Conservation (phyloP, 2,888 invertebrate genomes). For the Dromius quadrimaculatus region DNA sequence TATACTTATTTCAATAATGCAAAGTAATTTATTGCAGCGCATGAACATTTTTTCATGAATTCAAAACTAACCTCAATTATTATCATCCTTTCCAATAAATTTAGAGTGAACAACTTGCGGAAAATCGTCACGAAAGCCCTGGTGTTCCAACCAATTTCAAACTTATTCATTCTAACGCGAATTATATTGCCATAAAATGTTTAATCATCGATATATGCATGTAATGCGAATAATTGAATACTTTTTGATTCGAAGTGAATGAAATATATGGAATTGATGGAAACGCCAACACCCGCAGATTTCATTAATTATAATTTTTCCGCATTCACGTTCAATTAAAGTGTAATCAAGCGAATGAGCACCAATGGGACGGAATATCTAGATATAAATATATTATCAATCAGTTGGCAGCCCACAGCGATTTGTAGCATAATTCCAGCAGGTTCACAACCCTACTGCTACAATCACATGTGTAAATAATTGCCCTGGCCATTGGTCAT, state of each 20-base stretch:
- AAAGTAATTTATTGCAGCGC: too few relatives aligned
- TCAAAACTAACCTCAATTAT: too few relatives aligned
- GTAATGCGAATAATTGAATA: conserved; percentile 13
- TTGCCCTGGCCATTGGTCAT: conserved; percentile 20
- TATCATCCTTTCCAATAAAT: too few relatives aligned
- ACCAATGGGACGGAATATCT: conserved; percentile 14
- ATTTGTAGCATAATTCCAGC: conserved; percentile 4
- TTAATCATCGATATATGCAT: too few relatives aligned
- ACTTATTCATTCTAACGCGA: too few relatives aligned
- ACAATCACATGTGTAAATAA: conserved; percentile 45
- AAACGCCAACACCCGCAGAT: conserved; percentile 7
- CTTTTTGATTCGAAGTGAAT: conserved; percentile 17
- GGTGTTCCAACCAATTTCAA: too few relatives aligned
- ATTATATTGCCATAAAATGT: too few relatives aligned
- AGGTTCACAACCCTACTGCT: neutral
- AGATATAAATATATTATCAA: conserved; percentile 45
- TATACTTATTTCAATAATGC: too few relatives aligned
- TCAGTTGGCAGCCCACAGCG: conserved; percentile 24
- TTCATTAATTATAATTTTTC: conserved; percentile 33
- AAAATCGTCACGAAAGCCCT: too few relatives aligned
- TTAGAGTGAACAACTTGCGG: too few relatives aligned
- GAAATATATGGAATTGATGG: conserved; percentile 1
- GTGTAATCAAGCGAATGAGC: conserved; percentile 22
- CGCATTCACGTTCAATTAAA: conserved; percentile 28
- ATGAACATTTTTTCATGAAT: too few relatives aligned